These are phyloP conservation scores for Oenanthe melanoleuca DNA, from an alignment of 2,113 vertebrate genomes.

Conservation along the genomic window DNA sequence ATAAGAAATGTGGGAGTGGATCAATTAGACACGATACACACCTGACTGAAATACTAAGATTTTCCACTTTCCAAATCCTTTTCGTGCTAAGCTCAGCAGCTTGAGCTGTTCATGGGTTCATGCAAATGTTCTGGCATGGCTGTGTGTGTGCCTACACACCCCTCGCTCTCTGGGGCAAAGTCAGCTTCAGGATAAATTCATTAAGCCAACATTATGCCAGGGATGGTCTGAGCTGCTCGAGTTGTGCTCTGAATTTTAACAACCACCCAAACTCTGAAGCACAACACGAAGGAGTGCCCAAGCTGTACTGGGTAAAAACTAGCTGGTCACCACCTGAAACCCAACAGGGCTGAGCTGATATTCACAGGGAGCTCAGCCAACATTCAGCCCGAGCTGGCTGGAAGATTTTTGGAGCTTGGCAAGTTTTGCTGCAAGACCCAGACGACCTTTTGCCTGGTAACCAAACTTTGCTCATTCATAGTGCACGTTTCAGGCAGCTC, in stretches of 20 bases:
- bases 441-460: background rate
- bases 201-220: background rate
- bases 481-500: background rate
- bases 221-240: background rate
- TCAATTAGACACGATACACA: background rate
- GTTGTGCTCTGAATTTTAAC: constrained; percentile 50
- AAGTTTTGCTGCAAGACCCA: background rate
- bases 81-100: background rate
- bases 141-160: background rate
- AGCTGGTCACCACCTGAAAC: constrained; percentile 37
- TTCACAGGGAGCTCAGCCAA: background rate
- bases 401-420: background rate
- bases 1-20: background rate
- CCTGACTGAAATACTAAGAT: background rate
- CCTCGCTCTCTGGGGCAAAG: background rate
- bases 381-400: background rate
- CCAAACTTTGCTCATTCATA: background rate
- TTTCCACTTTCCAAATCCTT: background rate
- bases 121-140: background rate
- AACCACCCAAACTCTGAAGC: background rate
- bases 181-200: constrained; percentile 17
- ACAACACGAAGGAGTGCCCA: background rate
- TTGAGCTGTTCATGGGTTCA: background rate
- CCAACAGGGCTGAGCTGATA: background rate
- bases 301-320: background rate